A percentile compares a stretch with the other conserved stretches of the same genome.
Conservation (phyloP, 2,113 vertebrate genomes). For the Phyllostomus hastatus region DNA sequence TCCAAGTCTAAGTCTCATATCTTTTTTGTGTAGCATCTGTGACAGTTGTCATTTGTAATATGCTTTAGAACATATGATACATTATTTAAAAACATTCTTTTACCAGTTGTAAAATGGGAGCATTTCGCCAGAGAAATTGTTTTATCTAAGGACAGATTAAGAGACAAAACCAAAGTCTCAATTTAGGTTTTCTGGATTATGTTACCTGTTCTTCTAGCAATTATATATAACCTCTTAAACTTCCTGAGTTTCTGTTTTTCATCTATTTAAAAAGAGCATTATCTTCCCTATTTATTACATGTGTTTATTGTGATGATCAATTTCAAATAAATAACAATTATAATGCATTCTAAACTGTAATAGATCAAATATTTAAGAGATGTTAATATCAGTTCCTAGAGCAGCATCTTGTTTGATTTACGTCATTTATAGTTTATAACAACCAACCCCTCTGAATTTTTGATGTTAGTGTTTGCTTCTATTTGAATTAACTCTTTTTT, state of each 20-base stretch:
- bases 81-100: neutral
- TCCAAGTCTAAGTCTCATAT: neutral
- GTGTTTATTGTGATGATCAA: neutral
- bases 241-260: slow-evolving; percentile 38
- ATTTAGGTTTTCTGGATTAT: neutral
- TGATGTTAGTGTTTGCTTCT: slow-evolving; percentile 55
- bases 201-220: neutral
- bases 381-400: neutral
- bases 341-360: neutral
- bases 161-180: neutral
- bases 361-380: neutral
- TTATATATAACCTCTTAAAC: neutral
- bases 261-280: neutral
- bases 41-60: neutral
- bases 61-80: neutral
- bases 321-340: neutral
- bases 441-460: slow-evolving; percentile 52
- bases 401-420: neutral
- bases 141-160: neutral
- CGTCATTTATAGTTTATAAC: slow-evolving; percentile 11
- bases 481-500: slow-evolving; percentile 58
- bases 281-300: neutral
- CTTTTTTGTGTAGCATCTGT: neutral
- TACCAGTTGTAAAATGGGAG: neutral
- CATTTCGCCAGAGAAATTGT: neutral